Evolutionary conservation across 1,140 invertebrate species (phyloP).

Genomic region (Brachionus rubens): DNA sequence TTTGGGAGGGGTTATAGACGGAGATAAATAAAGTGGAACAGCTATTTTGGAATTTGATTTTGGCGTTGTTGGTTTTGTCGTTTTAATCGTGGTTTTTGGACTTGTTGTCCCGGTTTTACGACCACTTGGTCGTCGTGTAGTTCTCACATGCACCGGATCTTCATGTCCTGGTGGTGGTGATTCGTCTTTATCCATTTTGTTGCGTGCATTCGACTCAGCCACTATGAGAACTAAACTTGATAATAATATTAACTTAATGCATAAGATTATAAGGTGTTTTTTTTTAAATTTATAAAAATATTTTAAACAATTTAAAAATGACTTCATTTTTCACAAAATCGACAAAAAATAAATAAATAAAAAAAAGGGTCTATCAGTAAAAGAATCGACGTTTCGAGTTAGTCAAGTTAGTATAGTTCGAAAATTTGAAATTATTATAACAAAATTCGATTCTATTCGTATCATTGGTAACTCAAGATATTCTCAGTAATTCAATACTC

Average conservation of each 20-base stretch:
- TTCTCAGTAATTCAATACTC: too few species aligned
- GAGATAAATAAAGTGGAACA: neutral
- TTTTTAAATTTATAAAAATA: conserved; percentile 36
- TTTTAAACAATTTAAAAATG: neutral
- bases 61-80: neutral
- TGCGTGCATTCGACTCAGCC: neutral
- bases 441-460: too few species aligned
- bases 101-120: neutral
- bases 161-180: neutral
- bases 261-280: conserved; percentile 15
- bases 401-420: too few species aligned
- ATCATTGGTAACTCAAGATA: too few species aligned
- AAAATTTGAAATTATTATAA: too few species aligned
- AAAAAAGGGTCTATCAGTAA: neutral
- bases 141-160: neutral
- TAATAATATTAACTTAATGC: conserved; percentile 20
- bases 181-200: too few species aligned
- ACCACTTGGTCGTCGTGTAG: neutral
- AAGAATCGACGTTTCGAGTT: too few species aligned
- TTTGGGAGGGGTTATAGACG: neutral
- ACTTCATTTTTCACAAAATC: neutral
- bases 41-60: neutral
- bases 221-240: neutral
- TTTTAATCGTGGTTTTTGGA: neutral
- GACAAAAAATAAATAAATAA: neutral